Percentiles rank a stretch among this genome's conserved stretches.
Evolutionary conservation across 1,140 invertebrate genomes (phyloP).

Genomic region (Macrosteles quadrilineatus): DNA sequence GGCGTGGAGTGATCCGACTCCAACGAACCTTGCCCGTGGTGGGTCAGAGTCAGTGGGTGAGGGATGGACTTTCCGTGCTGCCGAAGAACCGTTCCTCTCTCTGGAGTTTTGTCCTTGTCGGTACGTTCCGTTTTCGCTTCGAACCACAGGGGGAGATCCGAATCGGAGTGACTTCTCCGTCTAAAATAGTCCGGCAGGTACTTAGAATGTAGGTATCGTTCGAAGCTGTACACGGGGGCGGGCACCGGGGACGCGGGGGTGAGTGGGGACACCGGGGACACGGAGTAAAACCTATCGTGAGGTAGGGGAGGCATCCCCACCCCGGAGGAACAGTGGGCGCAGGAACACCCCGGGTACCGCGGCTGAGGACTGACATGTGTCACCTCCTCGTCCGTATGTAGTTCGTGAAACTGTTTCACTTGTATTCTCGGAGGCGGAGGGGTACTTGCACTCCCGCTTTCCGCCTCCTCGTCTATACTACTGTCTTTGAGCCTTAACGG

Average conservation of each 20-base stretch:
- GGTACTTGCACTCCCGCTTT: conserved; percentile 28
- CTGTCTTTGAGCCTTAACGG: conserved; percentile 58
- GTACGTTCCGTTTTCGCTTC: conserved; percentile 50
- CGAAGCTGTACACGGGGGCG: conserved; percentile 62
- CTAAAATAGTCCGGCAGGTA: conserved; percentile 69
- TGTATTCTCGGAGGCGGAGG: conserved; percentile 44
- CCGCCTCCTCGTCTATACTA: conserved; percentile 52
- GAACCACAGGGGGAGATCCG: conserved; percentile 61
- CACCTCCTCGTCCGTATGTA: conserved; percentile 37
- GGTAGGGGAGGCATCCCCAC: conserved; percentile 48
- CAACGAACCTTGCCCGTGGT: conserved; percentile 44
- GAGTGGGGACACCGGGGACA: conserved; percentile 62
- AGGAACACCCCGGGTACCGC: conserved; percentile 54
- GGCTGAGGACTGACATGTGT: conserved; percentile 42
- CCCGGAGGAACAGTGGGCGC: conserved; percentile 40
- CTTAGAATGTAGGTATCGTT: conserved; percentile 71
- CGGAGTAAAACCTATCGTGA: conserved; percentile 57
- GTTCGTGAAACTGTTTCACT: conserved; percentile 39
- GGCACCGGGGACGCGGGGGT: conserved; percentile 54
- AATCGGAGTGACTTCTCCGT: conserved; percentile 72
- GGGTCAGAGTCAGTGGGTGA: conserved; percentile 38
- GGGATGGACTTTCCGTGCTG: conserved; percentile 43
- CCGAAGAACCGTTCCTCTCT: conserved; percentile 4
- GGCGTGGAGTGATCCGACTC: conserved; percentile 54
- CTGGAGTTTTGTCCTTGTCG: neutral